These are phyloP conservation scores for Caradrina clavipalpis DNA, from an alignment of 2,888 invertebrate species.

Conservation along the genomic window DNA sequence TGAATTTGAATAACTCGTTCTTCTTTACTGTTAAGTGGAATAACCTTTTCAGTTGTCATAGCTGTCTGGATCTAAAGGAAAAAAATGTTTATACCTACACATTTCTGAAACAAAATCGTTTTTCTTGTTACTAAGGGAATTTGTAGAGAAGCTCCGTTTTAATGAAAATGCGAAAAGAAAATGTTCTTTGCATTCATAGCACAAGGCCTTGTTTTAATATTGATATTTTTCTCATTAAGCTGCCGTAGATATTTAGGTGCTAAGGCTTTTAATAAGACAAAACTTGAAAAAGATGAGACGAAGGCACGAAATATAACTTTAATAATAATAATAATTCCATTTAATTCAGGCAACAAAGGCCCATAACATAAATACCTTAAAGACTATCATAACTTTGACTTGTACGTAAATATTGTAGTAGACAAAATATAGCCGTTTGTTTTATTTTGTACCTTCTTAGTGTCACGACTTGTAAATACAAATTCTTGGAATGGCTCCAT, in stretches of 20 bases:
- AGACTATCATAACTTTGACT: conserved; percentile 7
- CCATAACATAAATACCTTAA: too few species aligned
- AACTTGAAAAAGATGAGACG: not conserved
- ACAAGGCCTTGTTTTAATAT: not conserved
- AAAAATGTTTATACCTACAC: not conserved
- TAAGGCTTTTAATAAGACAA: conserved; percentile 3
- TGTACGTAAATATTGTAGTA: not conserved
- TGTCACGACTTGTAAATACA: not conserved
- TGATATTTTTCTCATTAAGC: conserved; percentile 14
- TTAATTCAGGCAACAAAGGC: too few species aligned
- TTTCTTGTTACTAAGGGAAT: not conserved
- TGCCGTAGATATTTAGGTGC: not conserved
- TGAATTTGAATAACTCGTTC: conserved; percentile 8
- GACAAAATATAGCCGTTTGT: not conserved
- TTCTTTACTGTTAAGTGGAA: conserved; percentile 10
- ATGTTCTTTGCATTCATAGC: not conserved
- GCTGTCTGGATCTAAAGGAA: not conserved
- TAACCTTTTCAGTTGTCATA: conserved; percentile 1
- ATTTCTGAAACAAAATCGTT: not conserved
- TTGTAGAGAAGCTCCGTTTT: not conserved
- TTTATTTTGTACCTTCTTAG: conserved; percentile 1
- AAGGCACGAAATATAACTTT: not conserved
- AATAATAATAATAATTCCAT: too few species aligned
- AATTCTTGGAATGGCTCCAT: not conserved
- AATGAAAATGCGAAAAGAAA: not conserved